Evolutionary conservation across 2,113 vertebrate species (phyloP).

Genomic region (Poeciliopsis turrubarensis): DNA sequence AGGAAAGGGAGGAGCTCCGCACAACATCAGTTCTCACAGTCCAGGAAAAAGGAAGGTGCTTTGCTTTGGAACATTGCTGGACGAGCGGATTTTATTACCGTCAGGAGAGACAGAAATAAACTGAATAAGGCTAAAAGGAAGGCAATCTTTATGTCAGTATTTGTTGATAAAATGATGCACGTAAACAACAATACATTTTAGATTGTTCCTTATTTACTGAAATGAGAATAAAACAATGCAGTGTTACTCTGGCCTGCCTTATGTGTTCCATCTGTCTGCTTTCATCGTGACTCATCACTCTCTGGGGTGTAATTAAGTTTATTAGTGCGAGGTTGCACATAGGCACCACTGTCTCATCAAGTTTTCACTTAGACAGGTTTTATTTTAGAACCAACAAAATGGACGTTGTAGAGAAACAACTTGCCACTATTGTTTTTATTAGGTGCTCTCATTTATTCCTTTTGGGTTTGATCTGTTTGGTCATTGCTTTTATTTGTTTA

Average conservation of each 20-base stretch:
- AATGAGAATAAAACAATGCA: constrained; percentile 19
- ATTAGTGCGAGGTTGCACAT: constrained; percentile 40
- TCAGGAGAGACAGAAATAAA: not conserved
- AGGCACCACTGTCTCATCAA: constrained; percentile 46
- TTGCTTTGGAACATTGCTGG: constrained; percentile 1
- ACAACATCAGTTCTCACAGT: too few relatives aligned
- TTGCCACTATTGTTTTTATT: not conserved
- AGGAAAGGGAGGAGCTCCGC: not conserved
- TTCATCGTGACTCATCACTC: constrained; percentile 62
- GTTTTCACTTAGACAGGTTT: constrained; percentile 34
- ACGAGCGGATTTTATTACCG: constrained; percentile 28
- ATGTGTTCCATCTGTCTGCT: constrained; percentile 38
- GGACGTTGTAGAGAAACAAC: constrained; percentile 18
- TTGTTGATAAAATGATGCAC: not conserved
- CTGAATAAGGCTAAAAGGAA: not conserved
- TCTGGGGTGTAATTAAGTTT: constrained; percentile 51
- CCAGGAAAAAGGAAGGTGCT: too few relatives aligned
- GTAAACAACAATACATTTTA: not conserved
- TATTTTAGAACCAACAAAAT: constrained; percentile 31
- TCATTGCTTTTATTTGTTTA: constrained; percentile 3
- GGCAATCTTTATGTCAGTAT: not conserved
- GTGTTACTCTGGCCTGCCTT: constrained; percentile 15
- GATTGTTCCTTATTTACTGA: not conserved
- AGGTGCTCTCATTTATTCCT: constrained; percentile 26
- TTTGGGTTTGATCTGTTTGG: not conserved